Evolutionary conservation across 2,113 vertebrate genomes (phyloP).

Genomic region (Callipepla californica): DNA sequence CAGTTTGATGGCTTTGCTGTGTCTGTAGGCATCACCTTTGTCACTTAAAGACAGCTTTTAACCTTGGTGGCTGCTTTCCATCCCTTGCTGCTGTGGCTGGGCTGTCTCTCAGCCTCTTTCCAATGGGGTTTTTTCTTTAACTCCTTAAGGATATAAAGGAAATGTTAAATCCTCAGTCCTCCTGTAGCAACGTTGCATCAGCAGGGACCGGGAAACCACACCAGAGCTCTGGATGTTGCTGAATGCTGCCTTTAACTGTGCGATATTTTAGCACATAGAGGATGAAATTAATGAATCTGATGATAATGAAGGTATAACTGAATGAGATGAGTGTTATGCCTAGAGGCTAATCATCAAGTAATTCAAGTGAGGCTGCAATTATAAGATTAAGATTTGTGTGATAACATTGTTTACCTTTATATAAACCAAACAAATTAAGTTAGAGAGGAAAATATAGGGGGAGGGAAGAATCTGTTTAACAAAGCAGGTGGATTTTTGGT

Average conservation of each 20-base stretch:
- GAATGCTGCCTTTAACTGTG: not conserved
- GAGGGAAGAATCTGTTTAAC: not conserved
- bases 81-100: not conserved
- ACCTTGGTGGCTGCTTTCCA: not conserved
- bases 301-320: slow-evolving; percentile 60
- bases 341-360: slow-evolving; percentile 45
- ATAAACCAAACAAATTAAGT: slow-evolving; percentile 27
- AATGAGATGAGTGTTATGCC: not conserved
- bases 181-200: not conserved
- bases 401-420: slow-evolving; percentile 26
- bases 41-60: not conserved
- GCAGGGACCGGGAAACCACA: not conserved
- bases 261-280: not conserved
- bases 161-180: not conserved
- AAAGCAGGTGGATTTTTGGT: not conserved
- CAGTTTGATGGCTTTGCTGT: not conserved
- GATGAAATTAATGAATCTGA: slow-evolving; percentile 61
- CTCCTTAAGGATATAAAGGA: not conserved
- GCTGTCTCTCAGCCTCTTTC: not conserved
- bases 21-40: not conserved
- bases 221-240: not conserved
- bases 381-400: slow-evolving; percentile 33
- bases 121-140: not conserved
- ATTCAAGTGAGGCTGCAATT: slow-evolving; percentile 27
- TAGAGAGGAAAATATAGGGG: not conserved